Percentiles rank a stretch among this genome's conserved stretches.
phyloP scores from a whole-genome alignment of 2,113 vertebrate genomes.

The Cromileptes altivelis region DNA sequence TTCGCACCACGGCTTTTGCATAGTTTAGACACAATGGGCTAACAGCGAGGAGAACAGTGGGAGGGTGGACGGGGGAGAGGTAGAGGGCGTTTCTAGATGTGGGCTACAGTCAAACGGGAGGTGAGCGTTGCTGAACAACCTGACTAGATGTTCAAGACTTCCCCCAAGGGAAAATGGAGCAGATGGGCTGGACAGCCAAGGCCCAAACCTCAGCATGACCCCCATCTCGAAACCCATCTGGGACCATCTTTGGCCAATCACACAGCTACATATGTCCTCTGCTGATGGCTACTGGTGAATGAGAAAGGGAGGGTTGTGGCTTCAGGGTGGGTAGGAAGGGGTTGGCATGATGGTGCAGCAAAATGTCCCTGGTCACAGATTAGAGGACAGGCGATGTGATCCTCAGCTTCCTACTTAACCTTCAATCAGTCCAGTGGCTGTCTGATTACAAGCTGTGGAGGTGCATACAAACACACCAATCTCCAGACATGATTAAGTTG shows the following conservation, averaged over 20 bases:
- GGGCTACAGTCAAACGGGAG: slow-evolving; percentile 52
- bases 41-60: slow-evolving; percentile 38
- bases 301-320: slow-evolving; percentile 21
- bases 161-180: slow-evolving; percentile 55
- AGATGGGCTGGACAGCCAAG: slow-evolving; percentile 73
- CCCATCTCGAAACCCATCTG: slow-evolving; percentile 58
- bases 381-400: slow-evolving; percentile 48
- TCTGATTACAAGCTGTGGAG: slow-evolving; percentile 66
- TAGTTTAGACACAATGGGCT: slow-evolving; percentile 71
- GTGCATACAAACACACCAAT: slow-evolving; percentile 65
- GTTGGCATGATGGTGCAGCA: slow-evolving; percentile 14
- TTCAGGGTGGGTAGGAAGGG: slow-evolving; percentile 24
- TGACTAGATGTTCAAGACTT: slow-evolving; percentile 55
- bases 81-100: slow-evolving; percentile 65
- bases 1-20: slow-evolving; percentile 71
- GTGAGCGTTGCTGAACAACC: slow-evolving; percentile 66
- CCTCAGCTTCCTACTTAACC: slow-evolving; percentile 64
- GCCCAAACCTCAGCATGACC: slow-evolving; percentile 65
- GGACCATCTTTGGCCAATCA: slow-evolving; percentile 61
- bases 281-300: slow-evolving; percentile 30
- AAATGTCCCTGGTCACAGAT: slow-evolving; percentile 45
- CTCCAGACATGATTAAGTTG: slow-evolving; percentile 46
- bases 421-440: slow-evolving; percentile 65
- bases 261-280: slow-evolving; percentile 40
- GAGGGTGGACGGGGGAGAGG: slow-evolving; percentile 37